These are phyloP conservation scores for Struthio camelus DNA, from an alignment of 2,113 vertebrate species.

Conservation along the genomic window DNA sequence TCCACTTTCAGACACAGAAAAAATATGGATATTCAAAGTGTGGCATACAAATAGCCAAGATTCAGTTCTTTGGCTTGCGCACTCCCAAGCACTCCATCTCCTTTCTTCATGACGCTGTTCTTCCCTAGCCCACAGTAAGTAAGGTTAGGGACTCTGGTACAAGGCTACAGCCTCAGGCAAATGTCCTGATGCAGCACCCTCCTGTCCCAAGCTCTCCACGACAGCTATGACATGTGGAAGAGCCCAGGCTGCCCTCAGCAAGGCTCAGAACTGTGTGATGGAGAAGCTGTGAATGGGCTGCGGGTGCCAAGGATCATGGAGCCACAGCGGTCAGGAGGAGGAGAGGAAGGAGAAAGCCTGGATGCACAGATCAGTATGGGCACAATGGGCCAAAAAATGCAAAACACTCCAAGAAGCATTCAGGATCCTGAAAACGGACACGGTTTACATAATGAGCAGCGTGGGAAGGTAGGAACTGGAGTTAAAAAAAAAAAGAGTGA, in stretches of 20 bases:
- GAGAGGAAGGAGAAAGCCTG: too few species aligned
- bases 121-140: rapidly evolving
- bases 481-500: rapidly evolving
- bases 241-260: neutral
- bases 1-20: neutral
- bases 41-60: neutral
- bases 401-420: rapidly evolving
- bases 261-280: neutral
- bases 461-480: rapidly evolving
- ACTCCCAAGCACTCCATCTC: neutral
- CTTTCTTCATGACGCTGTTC: neutral
- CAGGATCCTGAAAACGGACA: rapidly evolving
- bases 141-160: too few species aligned
- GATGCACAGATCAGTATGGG: rapidly evolving
- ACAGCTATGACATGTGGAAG: rapidly evolving
- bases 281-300: rapidly evolving
- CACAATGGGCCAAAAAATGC: rapidly evolving
- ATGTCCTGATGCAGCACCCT: neutral
- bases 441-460: too few species aligned
- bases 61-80: neutral
- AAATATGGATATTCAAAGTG: neutral
- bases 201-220: neutral
- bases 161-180: neutral
- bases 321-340: rapidly evolving
- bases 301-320: too few species aligned